A percentile compares a stretch with the other conserved stretches of the same genome.
Evolutionary conservation across 1,140 invertebrate species (phyloP).

Genomic region (Gryon sp.): DNA sequence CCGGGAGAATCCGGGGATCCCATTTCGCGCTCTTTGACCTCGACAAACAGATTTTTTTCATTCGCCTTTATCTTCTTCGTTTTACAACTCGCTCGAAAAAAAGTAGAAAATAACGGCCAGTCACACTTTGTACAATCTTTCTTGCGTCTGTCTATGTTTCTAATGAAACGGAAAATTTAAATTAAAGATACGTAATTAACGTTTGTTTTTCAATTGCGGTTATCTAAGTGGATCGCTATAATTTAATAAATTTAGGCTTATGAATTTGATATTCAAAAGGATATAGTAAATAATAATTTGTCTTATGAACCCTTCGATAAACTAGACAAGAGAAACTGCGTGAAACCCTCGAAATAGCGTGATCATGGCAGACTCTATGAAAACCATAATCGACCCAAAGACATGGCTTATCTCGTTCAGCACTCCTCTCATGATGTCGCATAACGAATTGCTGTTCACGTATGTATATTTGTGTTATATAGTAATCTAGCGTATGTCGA

Average conservation of each 20-base stretch:
- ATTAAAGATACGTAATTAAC: too few species aligned
- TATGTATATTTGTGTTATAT: constrained; percentile 51
- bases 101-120: background rate
- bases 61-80: constrained; percentile 57
- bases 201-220: constrained; percentile 10
- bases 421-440: constrained; percentile 67
- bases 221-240: background rate
- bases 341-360: constrained; percentile 44
- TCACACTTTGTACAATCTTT: constrained; percentile 14
- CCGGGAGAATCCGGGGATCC: constrained; percentile 66
- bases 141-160: background rate
- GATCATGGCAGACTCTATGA: constrained; percentile 62
- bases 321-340: constrained; percentile 29
- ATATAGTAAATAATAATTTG: constrained; percentile 57
- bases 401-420: constrained; percentile 76
- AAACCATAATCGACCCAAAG: constrained; percentile 75
- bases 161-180: background rate
- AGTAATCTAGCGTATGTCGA: constrained; percentile 33
- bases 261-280: constrained; percentile 47
- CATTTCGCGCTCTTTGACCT: constrained; percentile 71
- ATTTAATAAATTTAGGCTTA: constrained; percentile 16
- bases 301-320: constrained; percentile 59
- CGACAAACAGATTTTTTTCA: constrained; percentile 72
- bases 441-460: constrained; percentile 69
- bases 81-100: constrained; percentile 23